These are phyloP conservation scores for Magallana nippona DNA, from an alignment of 2,888 invertebrate species.

Conservation along the genomic window DNA sequence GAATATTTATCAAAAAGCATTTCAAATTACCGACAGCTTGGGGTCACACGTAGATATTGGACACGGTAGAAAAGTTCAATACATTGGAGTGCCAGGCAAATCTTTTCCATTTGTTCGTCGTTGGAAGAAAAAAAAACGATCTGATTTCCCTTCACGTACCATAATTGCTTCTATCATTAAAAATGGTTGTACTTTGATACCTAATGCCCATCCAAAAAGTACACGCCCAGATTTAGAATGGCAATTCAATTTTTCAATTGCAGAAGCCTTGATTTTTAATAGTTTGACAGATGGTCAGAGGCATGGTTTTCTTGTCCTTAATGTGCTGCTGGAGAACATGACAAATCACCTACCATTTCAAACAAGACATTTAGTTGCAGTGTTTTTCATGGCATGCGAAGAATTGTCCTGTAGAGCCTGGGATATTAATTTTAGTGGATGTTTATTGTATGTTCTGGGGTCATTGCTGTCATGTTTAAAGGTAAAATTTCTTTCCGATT, in stretches of 20 bases:
- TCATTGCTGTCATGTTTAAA: neutral
- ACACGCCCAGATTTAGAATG: neutral
- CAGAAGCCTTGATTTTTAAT: neutral
- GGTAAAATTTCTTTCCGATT: neutral
- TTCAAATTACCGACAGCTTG: no score
- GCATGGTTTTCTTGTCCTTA: neutral
- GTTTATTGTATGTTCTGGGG: neutral
- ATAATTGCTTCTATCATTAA: no score
- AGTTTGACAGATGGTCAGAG: neutral
- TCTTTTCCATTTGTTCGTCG: no score
- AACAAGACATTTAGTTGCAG: neutral
- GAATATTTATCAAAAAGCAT: no score
- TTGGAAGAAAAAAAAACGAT: no score
- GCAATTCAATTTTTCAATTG: slow-evolving; percentile 2
- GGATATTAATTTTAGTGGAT: neutral
- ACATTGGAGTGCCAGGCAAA: no score
- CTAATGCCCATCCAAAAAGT: neutral
- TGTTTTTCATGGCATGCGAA: slow-evolving; percentile 6
- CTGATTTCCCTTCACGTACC: no score
- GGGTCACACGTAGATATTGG: no score
- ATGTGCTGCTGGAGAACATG: neutral
- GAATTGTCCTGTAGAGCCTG: neutral
- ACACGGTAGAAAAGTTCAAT: no score
- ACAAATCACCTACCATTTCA: neutral
- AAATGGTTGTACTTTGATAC: slow-evolving; percentile 8